Percentiles rank a stretch among this genome's conserved stretches.
These are phyloP conservation scores for Teleiodes luculella DNA, from an alignment of 2,888 invertebrate genomes.

Conservation along the genomic window DNA sequence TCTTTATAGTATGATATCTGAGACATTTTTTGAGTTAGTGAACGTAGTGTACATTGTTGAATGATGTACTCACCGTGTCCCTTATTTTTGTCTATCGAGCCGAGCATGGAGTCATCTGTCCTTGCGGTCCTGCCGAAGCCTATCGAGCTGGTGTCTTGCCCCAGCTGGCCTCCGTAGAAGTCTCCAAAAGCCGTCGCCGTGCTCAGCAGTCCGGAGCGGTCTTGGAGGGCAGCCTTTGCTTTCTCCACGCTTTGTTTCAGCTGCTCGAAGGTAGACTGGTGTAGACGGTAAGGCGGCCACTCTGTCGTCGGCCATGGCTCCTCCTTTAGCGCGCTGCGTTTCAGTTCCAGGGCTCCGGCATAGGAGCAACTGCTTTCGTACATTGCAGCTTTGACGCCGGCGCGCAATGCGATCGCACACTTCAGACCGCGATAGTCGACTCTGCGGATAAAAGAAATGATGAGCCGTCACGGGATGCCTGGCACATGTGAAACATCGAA, in stretches of 20 bases:
- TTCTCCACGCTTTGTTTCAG: constrained; percentile 94
- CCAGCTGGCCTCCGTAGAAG: constrained; percentile 78
- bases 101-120: constrained; percentile 68
- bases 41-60: too few species aligned
- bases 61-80: constrained; percentile 61
- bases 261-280: constrained; percentile 93
- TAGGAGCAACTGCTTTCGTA: constrained; percentile 97
- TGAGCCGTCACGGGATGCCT: too few species aligned
- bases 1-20: too few species aligned
- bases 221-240: constrained; percentile 91
- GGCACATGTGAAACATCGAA: too few species aligned
- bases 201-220: constrained; percentile 83
- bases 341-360: constrained; percentile 89
- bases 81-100: constrained; percentile 66
- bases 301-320: constrained; percentile 81
- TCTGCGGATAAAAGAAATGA: constrained; percentile 43
- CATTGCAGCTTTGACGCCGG: constrained; percentile 81
- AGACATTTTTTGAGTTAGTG: too few species aligned
- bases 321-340: constrained; percentile 81
- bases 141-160: constrained; percentile 57
- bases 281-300: constrained; percentile 89
- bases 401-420: constrained; percentile 63
- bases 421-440: constrained; percentile 63
- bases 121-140: constrained; percentile 60
- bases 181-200: constrained; percentile 86